Conservation (phyloP, 1,140 invertebrate genomes). For the Dendrolimus kikuchii region DNA sequence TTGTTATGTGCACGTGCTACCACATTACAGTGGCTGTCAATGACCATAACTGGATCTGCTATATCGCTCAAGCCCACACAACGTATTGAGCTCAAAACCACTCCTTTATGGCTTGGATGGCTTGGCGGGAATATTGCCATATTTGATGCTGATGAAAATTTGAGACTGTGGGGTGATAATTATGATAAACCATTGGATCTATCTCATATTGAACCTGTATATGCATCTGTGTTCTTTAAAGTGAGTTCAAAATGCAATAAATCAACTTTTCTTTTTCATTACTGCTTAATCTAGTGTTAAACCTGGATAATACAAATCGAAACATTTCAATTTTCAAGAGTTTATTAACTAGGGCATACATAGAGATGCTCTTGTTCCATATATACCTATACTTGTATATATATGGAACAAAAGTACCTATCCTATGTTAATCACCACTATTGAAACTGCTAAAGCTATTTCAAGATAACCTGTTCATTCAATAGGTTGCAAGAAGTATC, state of each 20-base stretch:
- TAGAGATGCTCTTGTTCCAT: too few relatives aligned
- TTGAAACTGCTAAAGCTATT: too few relatives aligned
- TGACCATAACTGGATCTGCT: conserved; percentile 83
- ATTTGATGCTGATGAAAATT: conserved; percentile 87
- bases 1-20: conserved; percentile 45
- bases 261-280: too few relatives aligned
- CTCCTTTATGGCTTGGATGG: conserved; percentile 91
- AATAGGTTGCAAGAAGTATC: too few relatives aligned
- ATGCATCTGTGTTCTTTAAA: conserved; percentile 95
- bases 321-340: too few relatives aligned
- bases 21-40: conserved; percentile 48
- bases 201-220: conserved; percentile 89
- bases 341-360: too few relatives aligned
- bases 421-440: too few relatives aligned
- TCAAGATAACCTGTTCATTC: too few relatives aligned
- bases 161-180: conserved; percentile 92
- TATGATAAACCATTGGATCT: conserved; percentile 90
- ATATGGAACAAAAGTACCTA: too few relatives aligned
- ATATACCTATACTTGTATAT: too few relatives aligned
- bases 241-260: conserved; percentile 30
- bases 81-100: conserved; percentile 84
- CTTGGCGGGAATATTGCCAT: conserved; percentile 90
- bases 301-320: too few relatives aligned
- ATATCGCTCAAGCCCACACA: conserved; percentile 81
- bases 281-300: too few relatives aligned